Percentiles rank a stretch among this genome's conserved stretches.
phyloP scores from a whole-genome alignment of 2,113 vertebrate genomes.

The Istiophorus platypterus region DNA sequence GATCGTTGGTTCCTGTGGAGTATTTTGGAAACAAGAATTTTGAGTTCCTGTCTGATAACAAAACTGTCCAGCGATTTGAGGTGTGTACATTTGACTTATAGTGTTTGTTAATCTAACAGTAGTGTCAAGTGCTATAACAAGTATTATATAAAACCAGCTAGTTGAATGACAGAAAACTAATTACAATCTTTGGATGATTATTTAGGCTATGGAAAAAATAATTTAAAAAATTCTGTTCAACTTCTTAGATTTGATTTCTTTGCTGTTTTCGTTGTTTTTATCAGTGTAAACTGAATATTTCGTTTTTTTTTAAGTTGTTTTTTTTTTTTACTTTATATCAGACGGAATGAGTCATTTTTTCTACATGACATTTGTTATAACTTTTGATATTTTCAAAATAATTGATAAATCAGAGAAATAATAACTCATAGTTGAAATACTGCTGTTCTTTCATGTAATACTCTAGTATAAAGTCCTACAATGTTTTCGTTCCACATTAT shows the following conservation, averaged over 20 bases:
- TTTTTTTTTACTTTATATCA: too few species aligned
- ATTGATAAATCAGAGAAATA: not conserved
- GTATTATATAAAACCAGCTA: not conserved
- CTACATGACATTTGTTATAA: not conserved
- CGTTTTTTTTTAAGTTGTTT: too few species aligned
- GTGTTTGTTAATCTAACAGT: fast-evolving
- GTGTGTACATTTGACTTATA: conserved; percentile 75
- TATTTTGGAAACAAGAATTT: conserved; percentile 92
- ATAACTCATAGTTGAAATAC: not conserved
- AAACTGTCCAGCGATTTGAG: conserved; percentile 92
- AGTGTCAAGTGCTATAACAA: not conserved
- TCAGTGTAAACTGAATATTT: not conserved
- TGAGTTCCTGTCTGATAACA: conserved; percentile 92
- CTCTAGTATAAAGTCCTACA: not conserved
- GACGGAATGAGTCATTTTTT: not conserved
- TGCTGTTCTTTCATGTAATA: conserved; percentile 2
- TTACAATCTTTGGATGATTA: not conserved
- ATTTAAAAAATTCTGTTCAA: not conserved
- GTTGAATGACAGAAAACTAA: not conserved
- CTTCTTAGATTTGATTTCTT: not conserved
- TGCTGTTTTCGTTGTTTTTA: not conserved
- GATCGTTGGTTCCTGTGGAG: conserved; percentile 92
- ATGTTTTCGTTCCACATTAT: not conserved
- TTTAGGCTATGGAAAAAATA: too few species aligned
- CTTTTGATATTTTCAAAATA: not conserved